Percentiles rank a stretch among this genome's conserved stretches.
Conservation (phyloP, 2,113 vertebrate genomes). For the Gobius niger region DNA sequence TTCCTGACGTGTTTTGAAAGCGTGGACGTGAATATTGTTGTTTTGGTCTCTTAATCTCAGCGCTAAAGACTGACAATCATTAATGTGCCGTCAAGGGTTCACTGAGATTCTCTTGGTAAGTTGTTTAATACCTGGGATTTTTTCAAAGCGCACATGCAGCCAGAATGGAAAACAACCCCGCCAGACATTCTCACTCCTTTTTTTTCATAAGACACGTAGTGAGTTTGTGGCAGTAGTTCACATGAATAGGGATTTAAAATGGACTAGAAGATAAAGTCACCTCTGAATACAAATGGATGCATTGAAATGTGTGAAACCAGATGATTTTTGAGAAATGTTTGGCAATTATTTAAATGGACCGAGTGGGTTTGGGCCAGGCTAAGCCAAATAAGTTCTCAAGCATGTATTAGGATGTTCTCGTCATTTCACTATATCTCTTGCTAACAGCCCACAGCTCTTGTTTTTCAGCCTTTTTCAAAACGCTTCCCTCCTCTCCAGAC, state of each 20-base stretch:
- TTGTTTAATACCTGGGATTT: conserved; percentile 2
- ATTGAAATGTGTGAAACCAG: no score
- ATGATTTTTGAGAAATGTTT: no score
- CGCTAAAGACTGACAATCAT: conserved; percentile 1
- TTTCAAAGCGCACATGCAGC: neutral
- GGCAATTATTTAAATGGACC: no score
- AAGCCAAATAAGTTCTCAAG: no score
- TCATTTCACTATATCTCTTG: no score
- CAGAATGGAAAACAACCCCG: neutral
- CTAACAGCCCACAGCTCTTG: no score
- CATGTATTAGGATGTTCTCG: no score
- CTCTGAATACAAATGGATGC: neutral
- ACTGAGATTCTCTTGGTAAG: neutral
- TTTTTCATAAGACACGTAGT: neutral
- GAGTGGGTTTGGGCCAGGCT: no score
- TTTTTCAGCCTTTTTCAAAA: no score
- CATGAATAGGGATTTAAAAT: neutral
- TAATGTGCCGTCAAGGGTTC: neutral
- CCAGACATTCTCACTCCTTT: neutral
- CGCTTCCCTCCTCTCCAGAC: no score
- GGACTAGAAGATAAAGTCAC: no score
- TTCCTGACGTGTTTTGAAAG: conserved; percentile 49
- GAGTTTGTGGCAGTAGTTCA: neutral
- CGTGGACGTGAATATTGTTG: conserved; percentile 38
- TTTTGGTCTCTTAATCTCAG: neutral